Evolutionary conservation across 2,888 invertebrate species (phyloP), one percentile per base, ranked within the genome.

Genomic region (Lasiommata megera): DNA sequence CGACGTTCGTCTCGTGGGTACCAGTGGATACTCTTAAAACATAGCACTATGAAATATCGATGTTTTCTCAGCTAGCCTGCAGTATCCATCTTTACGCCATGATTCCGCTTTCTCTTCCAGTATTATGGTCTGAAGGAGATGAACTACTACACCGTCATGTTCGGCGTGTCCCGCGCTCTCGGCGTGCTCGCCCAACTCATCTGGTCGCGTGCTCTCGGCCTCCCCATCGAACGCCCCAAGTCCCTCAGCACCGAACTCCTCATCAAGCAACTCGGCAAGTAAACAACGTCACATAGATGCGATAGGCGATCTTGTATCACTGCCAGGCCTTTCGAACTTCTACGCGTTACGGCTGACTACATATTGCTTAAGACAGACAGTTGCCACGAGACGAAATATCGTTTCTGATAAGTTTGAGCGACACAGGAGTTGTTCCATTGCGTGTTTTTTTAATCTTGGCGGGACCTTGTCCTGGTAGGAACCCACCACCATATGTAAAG

Each of bases 141-240:
- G 96, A 96, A 94, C 89, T 97, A 96, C 92, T 97, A 98, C 93
- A 97, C 97, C 16, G 97, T 97, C 31, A 92, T 98, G 84, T 97
- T 98, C 85, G 97, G 97, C 61, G 97, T 98, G 53, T 97, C 97
- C 0, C 93, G 97, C 74, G 96, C 97, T 0, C 92, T 97, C 38
- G 97, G 97, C 57, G 96, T 96, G 56, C 88, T 96, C 71, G 93
- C 97, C 0, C 96, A 96, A 60, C 88, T 96, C 64, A 93, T 97
- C 65, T 97, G 97, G 97, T 96, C 96, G 68, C 93, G 97, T 64
- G 97, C 96, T 37, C 93, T 97, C 62, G 96, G 96, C 54, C 89
- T 97, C 28, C 96, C 97, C 66, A 94, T 97, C 72, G 97, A 97
- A 89, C 94, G 93, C 92, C 97, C 93, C 59, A 97, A 97, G 88